Evolutionary conservation across 2,888 invertebrate genomes (phyloP).

Genomic region (Pseudococcus jackbeardsleyi): DNA sequence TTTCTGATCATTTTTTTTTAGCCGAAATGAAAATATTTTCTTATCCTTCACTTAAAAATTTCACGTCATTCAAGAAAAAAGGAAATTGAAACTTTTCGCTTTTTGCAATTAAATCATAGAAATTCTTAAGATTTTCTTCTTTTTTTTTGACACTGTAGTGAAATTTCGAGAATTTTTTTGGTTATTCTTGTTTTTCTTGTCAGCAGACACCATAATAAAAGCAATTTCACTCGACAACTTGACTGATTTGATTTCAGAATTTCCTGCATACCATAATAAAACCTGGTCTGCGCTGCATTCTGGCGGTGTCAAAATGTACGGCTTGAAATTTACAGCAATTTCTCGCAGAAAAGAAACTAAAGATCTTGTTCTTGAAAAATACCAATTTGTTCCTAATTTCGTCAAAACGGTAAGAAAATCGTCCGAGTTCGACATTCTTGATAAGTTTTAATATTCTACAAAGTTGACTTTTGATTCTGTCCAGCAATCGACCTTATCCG

Average conservation of each 20-base stretch:
- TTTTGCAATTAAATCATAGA: too few relatives aligned
- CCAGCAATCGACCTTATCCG: background rate
- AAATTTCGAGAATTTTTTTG: too few relatives aligned
- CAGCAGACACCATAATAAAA: too few relatives aligned
- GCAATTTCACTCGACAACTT: too few relatives aligned
- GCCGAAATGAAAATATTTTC: too few relatives aligned
- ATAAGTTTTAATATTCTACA: background rate
- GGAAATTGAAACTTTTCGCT: too few relatives aligned
- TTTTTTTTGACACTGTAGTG: too few relatives aligned
- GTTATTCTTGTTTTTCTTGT: too few relatives aligned
- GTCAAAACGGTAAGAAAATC: background rate
- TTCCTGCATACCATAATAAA: constrained; percentile 70
- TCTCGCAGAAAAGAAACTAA: constrained; percentile 78
- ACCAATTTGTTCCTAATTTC: constrained; percentile 78
- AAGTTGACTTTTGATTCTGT: background rate
- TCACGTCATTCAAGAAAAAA: too few relatives aligned
- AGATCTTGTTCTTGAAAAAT: constrained; percentile 83
- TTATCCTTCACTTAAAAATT: too few relatives aligned
- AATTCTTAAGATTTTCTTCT: too few relatives aligned
- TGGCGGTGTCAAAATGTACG: constrained; percentile 84
- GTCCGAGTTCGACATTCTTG: background rate
- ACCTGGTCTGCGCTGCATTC: constrained; percentile 73
- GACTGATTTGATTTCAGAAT: constrained; percentile 67
- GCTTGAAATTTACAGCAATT: constrained; percentile 82
- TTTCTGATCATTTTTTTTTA: too few relatives aligned